phyloP scores from a whole-genome alignment of 2,797 vertebrate genomes.

The Ptychadena robeensis region DNA sequence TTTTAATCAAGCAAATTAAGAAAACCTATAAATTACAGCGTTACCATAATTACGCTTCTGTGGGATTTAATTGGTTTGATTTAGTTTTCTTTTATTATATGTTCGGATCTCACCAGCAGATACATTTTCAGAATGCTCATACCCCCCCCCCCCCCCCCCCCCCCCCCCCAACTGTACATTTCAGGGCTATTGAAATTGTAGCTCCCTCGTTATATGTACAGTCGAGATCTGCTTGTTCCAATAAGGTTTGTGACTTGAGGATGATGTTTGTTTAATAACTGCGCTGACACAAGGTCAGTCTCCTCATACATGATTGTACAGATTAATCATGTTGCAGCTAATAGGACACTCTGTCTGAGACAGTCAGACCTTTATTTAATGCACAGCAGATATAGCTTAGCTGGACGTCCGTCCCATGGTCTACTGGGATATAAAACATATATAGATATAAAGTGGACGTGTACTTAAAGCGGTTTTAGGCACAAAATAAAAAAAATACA shows the following conservation, averaged over 20 bases:
- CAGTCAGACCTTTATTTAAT: conserved; percentile 1
- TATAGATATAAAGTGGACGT: background rate
- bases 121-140: background rate
- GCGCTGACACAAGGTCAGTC: conserved; percentile 76
- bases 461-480: too few relatives aligned
- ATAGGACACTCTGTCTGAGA: conserved; percentile 62
- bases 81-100: too few relatives aligned
- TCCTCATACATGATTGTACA: conserved; percentile 86
- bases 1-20: too few relatives aligned
- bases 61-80: too few relatives aligned
- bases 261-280: conserved; percentile 75
- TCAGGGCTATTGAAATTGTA: background rate
- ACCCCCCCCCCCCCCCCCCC: background rate
- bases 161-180: background rate
- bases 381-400: background rate
- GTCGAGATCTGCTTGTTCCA: conserved; percentile 34
- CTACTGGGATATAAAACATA: background rate
- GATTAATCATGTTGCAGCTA: conserved; percentile 81
- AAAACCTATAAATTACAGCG: too few relatives aligned
- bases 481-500: too few relatives aligned
- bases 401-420: background rate
- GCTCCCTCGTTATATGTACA: background rate
- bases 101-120: background rate
- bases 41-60: too few relatives aligned
- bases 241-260: conserved; percentile 34